Evolutionary conservation across 2,888 invertebrate genomes (phyloP).

Genomic region (Cynaeus angustus): DNA sequence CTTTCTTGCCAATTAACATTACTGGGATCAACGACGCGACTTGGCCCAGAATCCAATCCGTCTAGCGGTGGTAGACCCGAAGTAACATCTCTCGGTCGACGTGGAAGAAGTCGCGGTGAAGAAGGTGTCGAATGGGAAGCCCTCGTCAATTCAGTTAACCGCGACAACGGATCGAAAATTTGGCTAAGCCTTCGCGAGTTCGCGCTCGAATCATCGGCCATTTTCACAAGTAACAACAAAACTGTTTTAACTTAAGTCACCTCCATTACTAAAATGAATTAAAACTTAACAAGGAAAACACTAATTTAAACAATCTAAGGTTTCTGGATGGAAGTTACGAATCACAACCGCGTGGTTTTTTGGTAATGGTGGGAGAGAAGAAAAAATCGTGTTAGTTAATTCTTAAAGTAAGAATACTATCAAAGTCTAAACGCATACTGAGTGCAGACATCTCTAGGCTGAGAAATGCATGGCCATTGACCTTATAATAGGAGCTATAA

Average conservation of each 20-base stretch:
- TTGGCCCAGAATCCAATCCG: constrained; percentile 70
- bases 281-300: constrained; percentile 46
- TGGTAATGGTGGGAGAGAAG: constrained; percentile 9
- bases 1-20: constrained; percentile 91
- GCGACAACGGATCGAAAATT: constrained; percentile 86
- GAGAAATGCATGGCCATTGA: constrained; percentile 66
- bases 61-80: constrained; percentile 65
- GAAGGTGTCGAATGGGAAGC: constrained; percentile 79
- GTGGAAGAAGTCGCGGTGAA: constrained; percentile 82
- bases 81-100: constrained; percentile 79
- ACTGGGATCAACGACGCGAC: constrained; percentile 61
- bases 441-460: constrained; percentile 64
- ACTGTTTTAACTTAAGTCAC: constrained; percentile 53
- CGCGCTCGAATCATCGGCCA: constrained; percentile 53
- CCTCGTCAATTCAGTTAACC: constrained; percentile 79
- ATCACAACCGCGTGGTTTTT: constrained; percentile 58
- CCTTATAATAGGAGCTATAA: constrained; percentile 64
- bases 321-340: constrained; percentile 57
- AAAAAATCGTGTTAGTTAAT: constrained; percentile 24
- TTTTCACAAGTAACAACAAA: constrained; percentile 32
- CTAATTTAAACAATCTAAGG: constrained; percentile 44
- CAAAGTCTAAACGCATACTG: constrained; percentile 59
- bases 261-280: constrained; percentile 54
- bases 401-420: constrained; percentile 44
- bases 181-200: constrained; percentile 83